phyloP scores from a whole-genome alignment of 2,113 vertebrate species.

The Poeciliopsis turrubarensis region DNA sequence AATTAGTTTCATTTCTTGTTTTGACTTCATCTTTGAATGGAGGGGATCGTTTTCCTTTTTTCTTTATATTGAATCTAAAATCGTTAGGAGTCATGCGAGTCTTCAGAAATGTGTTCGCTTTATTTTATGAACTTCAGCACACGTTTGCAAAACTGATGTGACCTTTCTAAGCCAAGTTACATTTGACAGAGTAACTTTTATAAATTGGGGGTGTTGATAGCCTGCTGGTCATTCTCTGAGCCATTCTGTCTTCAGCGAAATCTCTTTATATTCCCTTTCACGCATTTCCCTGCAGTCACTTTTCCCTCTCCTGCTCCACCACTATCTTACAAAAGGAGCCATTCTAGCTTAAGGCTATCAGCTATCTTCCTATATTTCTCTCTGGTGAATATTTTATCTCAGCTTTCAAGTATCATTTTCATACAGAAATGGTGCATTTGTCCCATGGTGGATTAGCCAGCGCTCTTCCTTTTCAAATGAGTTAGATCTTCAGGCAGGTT shows the following conservation, averaged over 20 bases:
- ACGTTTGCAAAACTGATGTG: constrained; percentile 39
- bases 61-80: not conserved
- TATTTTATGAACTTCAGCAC: constrained; percentile 17
- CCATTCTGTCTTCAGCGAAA: constrained; percentile 31
- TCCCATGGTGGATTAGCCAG: constrained; percentile 28
- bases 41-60: not conserved
- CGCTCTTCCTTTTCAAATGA: constrained; percentile 35
- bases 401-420: constrained; percentile 69
- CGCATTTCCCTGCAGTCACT: constrained; percentile 7
- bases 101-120: constrained; percentile 2
- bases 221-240: constrained; percentile 35
- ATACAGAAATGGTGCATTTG: constrained; percentile 30
- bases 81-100: constrained; percentile 1
- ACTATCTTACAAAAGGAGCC: constrained; percentile 49
- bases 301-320: constrained; percentile 15
- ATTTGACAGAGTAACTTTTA: constrained; percentile 34
- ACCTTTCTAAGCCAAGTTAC: constrained; percentile 51
- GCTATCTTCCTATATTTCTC: constrained; percentile 50
- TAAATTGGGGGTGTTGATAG: constrained; percentile 45
- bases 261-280: constrained; percentile 30
- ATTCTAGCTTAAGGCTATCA: constrained; percentile 61
- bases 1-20: constrained; percentile 14
- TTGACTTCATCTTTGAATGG: not conserved
- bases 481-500: constrained; percentile 32
- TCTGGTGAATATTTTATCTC: constrained; percentile 68